phyloP scores from a whole-genome alignment of 2,888 invertebrate species.

The Campoplex nolae region DNA sequence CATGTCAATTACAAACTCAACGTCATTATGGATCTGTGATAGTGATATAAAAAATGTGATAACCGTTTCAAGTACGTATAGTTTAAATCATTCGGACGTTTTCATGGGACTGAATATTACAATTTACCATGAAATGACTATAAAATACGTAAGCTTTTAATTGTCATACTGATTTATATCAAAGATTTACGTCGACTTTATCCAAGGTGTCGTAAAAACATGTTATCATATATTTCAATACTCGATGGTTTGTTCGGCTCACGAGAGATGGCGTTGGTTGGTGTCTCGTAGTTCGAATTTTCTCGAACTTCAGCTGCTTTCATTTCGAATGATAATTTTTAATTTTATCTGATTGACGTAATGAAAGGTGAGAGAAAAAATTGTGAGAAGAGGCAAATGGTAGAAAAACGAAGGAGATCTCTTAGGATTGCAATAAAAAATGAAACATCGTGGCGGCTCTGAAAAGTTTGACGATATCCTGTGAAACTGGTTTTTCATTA shows the following conservation, averaged over 20 bases:
- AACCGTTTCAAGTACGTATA: not conserved
- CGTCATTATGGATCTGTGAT: not conserved
- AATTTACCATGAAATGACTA: not conserved
- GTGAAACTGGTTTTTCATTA: slow-evolving; percentile 39
- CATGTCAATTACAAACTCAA: not conserved
- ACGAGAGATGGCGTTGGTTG: slow-evolving; percentile 54
- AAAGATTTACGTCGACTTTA: slow-evolving; percentile 19
- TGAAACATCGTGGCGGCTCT: slow-evolving; percentile 31
- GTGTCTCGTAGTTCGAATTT: slow-evolving; percentile 6
- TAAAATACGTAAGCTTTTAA: not conserved
- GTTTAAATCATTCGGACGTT: not conserved
- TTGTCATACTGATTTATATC: slow-evolving; percentile 8
- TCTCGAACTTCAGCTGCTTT: not conserved
- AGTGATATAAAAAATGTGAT: not conserved
- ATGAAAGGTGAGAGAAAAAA: not conserved
- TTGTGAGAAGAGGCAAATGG: not conserved
- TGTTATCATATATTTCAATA: slow-evolving; percentile 24
- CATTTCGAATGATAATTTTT: slow-evolving; percentile 12
- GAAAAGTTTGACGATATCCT: slow-evolving; percentile 31
- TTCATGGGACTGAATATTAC: not conserved
- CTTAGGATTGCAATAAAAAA: not conserved
- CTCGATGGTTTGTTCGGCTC: not conserved
- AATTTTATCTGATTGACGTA: not conserved
- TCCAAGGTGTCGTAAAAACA: slow-evolving; percentile 2
- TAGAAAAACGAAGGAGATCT: not conserved